Percentiles rank a stretch among this genome's conserved stretches.
Evolutionary conservation across 2,888 invertebrate species (phyloP).

Genomic region (Unio pictorum): DNA sequence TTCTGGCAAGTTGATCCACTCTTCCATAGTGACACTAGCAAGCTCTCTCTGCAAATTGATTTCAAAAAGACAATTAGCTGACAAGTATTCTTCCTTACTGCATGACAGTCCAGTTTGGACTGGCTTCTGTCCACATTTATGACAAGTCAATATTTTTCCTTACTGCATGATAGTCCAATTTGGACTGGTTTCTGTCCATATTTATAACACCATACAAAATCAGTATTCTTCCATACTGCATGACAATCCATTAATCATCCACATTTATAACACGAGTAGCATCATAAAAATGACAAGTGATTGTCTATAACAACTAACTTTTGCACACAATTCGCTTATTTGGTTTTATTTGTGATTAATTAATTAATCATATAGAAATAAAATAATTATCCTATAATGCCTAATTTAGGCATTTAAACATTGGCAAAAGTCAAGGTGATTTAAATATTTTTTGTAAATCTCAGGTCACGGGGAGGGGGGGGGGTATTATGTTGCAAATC

Average conservation of each 20-base stretch:
- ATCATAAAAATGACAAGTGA: too few relatives aligned
- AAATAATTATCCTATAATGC: too few relatives aligned
- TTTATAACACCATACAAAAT: background rate
- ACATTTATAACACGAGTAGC: background rate
- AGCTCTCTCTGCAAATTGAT: constrained; percentile 71
- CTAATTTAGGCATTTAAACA: too few relatives aligned
- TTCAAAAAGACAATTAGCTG: background rate
- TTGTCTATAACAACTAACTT: too few relatives aligned
- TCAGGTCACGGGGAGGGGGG: too few relatives aligned
- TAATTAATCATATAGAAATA: too few relatives aligned
- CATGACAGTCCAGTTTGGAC: background rate
- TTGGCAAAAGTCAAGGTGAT: too few relatives aligned
- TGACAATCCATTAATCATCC: background rate
- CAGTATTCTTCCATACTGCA: background rate
- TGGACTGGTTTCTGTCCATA: background rate
- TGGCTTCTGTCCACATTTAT: background rate
- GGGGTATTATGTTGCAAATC: too few relatives aligned
- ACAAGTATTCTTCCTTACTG: background rate
- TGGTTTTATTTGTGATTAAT: too few relatives aligned
- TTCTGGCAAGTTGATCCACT: constrained; percentile 98
- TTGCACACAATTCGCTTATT: too few relatives aligned
- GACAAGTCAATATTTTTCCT: background rate
- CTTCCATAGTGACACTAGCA: constrained; percentile 83
- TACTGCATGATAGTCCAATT: background rate
- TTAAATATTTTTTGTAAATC: too few relatives aligned